Base-by-base conservation (phyloP, 1,140 invertebrate species). In the Micrasema longulum region DNA sequence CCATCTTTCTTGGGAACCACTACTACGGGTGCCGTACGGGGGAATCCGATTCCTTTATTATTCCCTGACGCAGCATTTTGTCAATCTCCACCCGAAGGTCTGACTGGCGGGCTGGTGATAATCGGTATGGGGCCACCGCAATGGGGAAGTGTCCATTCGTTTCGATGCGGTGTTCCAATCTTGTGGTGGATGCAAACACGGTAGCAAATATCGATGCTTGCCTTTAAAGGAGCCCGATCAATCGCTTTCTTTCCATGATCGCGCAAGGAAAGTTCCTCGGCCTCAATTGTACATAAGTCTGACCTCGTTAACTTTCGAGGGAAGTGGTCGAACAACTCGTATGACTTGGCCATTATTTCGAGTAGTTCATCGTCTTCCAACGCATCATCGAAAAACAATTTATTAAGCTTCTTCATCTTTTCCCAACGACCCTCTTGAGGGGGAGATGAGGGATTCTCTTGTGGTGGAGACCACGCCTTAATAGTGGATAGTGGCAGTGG, bases 1-100 rank as follows among this genome's bases (percentile, higher is more conserved):
- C 77, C 77, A 65, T 80, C 73, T 48, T 77, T 77, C 60, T 84
- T 84, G 3, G 74, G 76, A 1, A 82, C 80, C 68, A 83, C 73
- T 0, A 83, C 77, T 0, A 81, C 76, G 3, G 79, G 78, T 7
- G 78, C 71, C 1, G 81, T 77, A 79, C 80, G 84, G 5, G 77
- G 76, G n/a, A n/a, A n/a, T n/a, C 73, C 11, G 77, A 78, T 62
- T 78, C 76, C 66, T 82, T 75, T 22, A 83, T 80, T 0, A 83
- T 77, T 6, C 77, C 77, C 7, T 76, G 75, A 26, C 75, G 50
- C 10, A 81, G 66, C 73, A 83, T 71, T 47, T 74, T 77, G 4
- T 77, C 14, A 4, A 80, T 65, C 57, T 78, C 77, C 2, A 20
- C 20, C 26, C 76, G 73, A 0, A 79, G 35, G 9, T 69, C 31